Evolutionary conservation across 1,140 invertebrate genomes (phyloP).

Genomic region (Diorhabda sublineata): DNA sequence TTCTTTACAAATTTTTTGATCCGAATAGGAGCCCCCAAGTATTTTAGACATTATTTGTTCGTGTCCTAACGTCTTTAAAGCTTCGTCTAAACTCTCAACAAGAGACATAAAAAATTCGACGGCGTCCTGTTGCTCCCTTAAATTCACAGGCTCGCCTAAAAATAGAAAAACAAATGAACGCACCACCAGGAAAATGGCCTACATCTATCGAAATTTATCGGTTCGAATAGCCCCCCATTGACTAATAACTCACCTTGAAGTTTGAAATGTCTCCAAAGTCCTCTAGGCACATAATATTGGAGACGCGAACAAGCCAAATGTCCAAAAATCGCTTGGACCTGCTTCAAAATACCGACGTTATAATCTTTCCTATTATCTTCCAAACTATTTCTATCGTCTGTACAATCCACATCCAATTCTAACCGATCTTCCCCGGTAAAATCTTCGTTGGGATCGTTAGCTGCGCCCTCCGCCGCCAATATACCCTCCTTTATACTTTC

Average conservation of each 20-base stretch:
- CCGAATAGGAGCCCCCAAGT: conserved; percentile 93
- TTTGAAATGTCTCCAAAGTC: conserved; percentile 96
- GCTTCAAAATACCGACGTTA: conserved; percentile 92
- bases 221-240: background rate
- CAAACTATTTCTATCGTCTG: conserved; percentile 53
- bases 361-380: conserved; percentile 74
- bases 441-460: conserved; percentile 82
- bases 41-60: conserved; percentile 92
- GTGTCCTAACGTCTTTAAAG: conserved; percentile 86
- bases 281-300: conserved; percentile 94
- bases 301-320: conserved; percentile 93
- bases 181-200: too few species aligned
- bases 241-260: conserved; percentile 48
- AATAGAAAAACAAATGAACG: conserved; percentile 23
- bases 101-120: conserved; percentile 99
- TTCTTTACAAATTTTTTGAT: conserved; percentile 99
- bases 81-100: conserved; percentile 95
- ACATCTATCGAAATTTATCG: too few species aligned
- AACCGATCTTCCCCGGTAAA: conserved; percentile 76
- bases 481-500: conserved; percentile 78
- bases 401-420: conserved; percentile 38
- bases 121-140: conserved; percentile 97
- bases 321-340: conserved; percentile 97
- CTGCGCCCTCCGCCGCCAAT: conserved; percentile 78
- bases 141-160: conserved; percentile 92